Evolutionary conservation across 64 coral and sea anemone species (phyloP), one percentile per base, ranked within the genome.

Genomic region (Actinia tenebrosa): DNA sequence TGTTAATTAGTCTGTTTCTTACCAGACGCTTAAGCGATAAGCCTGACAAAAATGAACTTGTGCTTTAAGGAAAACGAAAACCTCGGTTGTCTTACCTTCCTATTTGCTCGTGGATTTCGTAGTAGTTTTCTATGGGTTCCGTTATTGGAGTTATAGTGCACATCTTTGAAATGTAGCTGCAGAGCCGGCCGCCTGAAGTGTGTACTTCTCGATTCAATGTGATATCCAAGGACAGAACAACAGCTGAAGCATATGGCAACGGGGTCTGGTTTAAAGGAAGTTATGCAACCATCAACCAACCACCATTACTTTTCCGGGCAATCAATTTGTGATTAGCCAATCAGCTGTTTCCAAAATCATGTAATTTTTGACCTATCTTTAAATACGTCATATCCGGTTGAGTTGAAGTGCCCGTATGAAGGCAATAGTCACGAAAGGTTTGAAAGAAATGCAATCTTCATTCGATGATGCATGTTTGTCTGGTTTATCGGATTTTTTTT

Each of bases 71-170:
- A 87, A 30, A 66, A 89, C 62, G 85, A 56, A 77, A 87, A 50
- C 55, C 18, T 26, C 20, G 82, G 25, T 30, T 43, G 69, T 5
- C 19, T 61, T 86, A 97, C 94, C 94, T 93, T 71, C 94, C 94
- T 16, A 97, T 97, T 86, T 97, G 87, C 26, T 90, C 86, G 80
- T 80, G 86, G 89, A 97, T 89, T 37, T 97, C 94, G 79, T 93
- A 97, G 82, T 89, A 88, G 81, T 90, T 93, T 43, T 97, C 94
- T 83, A 97, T 90, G 19, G 84, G 71, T 71, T 97, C 94, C 2
- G 85, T 85, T 56, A 84, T 69, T 18, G 94, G 91, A 30, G 86
- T 78, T 85, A 85, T 64, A 64, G 9, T 9, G 16, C 22, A 42
- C 83, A 85, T 85, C 5, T 85, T 63, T 22, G 2, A 81, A 45